These are phyloP conservation scores for Mythimna vitellina DNA, from an alignment of 2,888 invertebrate species.

Conservation along the genomic window DNA sequence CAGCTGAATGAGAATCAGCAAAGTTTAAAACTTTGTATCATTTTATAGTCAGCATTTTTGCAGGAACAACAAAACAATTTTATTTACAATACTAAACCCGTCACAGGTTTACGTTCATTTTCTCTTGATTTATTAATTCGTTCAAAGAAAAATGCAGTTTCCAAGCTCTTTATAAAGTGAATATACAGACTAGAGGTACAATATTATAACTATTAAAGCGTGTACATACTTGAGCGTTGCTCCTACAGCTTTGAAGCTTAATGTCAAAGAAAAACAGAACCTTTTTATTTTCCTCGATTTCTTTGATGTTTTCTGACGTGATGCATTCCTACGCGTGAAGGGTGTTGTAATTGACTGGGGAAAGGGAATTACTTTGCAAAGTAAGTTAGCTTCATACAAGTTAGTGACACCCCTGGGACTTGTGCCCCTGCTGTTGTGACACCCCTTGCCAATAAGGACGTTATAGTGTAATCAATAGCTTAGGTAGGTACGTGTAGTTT, in stretches of 20 bases:
- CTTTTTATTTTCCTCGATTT: conserved; percentile 7
- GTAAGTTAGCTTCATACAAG: conserved; percentile 39
- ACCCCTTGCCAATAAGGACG: conserved; percentile 21
- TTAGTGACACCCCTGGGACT: conserved; percentile 30
- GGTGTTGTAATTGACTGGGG: conserved; percentile 45
- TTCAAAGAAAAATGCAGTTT: conserved; percentile 23
- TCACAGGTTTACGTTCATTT: conserved; percentile 26
- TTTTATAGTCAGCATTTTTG: conserved; percentile 8
- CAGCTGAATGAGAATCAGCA: conserved; percentile 13
- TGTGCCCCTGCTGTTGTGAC: conserved; percentile 22
- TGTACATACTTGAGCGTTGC: neutral
- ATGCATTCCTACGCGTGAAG: conserved; percentile 28
- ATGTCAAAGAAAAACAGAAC: conserved; percentile 17
- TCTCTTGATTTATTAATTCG: conserved; percentile 43
- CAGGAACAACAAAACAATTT: conserved; percentile 24
- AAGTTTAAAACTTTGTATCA: conserved; percentile 15
- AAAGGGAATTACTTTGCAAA: conserved; percentile 40
- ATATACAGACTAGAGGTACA: conserved; percentile 15
- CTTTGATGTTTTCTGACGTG: conserved; percentile 30
- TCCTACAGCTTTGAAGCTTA: conserved; percentile 18
- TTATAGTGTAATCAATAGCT: conserved; percentile 34
- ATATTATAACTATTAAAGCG: conserved; percentile 22
- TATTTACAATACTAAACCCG: conserved; percentile 14
- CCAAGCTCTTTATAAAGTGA: conserved; percentile 23
- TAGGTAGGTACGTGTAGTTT: too few species aligned